Base-by-base conservation (phyloP, 2,888 invertebrate genomes). In the Tachina lurida region DNA sequence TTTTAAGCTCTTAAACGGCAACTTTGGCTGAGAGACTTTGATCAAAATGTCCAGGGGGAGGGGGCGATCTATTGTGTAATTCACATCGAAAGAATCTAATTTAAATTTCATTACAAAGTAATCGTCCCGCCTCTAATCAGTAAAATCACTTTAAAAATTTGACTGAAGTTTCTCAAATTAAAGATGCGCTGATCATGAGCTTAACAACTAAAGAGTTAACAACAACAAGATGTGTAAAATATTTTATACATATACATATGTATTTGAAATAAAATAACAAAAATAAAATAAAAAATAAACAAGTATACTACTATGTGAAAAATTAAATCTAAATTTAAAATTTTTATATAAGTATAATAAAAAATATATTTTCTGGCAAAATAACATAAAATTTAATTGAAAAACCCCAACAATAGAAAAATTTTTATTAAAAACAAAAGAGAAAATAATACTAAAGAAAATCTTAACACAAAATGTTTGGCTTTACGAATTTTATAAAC, bases 401-500 rank as follows among this genome's bases (percentile, higher is more conserved):
- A 75, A 86, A 79, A 75, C 71, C 7, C 5, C 75, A 75, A 70
- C 60, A 84, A 84, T 82, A 79, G 84, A 67, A 70, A 77, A 82
- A 81, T 84, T 87, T 76, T 78, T 74, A 65, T 58, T 49, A 73
- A 56, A 65, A 63, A 31, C 12, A 10, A 39, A 78, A 78, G 45
- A 19, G 47, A 54, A 76, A 56, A 67, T 60, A 73, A 62, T 39
- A 2, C 52, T 52, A 22, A 63, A 43, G 39, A 17, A 78, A 76
- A 71, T 22, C 56, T 52, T 54, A 49, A 39, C 63, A 41, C 65
- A 82, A 86, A n/a, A 86, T 54, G 56, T 84, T 84, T 84, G 87
- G 83, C 86, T 86, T 83, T 83, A 83, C 56, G 47, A 82, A 56
- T 73, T 67, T 75, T 86, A 83, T 86, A 76, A 76, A 86, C 86